A percentile compares a stretch with the other conserved stretches of the same genome.
Evolutionary conservation across 1,140 invertebrate genomes (phyloP).

Genomic region (Scylla paramamosain): DNA sequence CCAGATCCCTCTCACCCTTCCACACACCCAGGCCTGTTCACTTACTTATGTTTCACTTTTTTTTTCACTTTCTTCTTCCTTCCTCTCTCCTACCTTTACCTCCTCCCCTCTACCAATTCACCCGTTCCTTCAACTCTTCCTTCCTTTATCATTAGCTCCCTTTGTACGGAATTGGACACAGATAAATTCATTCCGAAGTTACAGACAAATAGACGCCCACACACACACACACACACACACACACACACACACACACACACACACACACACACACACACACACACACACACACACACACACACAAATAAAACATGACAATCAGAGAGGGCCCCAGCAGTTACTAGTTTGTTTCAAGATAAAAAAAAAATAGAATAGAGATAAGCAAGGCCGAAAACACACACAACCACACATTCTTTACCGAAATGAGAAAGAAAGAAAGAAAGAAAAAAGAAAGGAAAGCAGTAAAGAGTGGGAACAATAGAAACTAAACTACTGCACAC

Average conservation of each 20-base stretch:
- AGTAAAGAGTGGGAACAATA: no score
- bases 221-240: conserved; percentile 48
- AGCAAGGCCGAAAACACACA: background rate
- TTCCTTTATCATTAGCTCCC: background rate
- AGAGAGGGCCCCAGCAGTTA: background rate
- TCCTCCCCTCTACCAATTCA: background rate
- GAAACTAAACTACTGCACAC: no score
- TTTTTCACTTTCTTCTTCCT: background rate
- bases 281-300: conserved; percentile 36
- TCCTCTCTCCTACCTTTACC: background rate
- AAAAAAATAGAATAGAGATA: no score
- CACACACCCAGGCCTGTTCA: no score
- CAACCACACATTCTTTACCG: background rate
- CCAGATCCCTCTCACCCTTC: no score
- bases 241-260: conserved; percentile 14
- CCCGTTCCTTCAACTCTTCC: background rate
- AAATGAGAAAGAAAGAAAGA: background rate
- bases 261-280: conserved; percentile 18
- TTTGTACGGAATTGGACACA: background rate
- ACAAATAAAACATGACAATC: background rate
- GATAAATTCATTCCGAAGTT: background rate
- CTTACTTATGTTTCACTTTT: background rate
- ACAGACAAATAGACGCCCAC: conserved; percentile 23
- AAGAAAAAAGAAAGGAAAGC: background rate
- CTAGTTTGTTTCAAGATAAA: no score